Percentiles rank a stretch among this genome's conserved stretches.
These are phyloP conservation scores for Austrolebias charrua DNA, from an alignment of 2,797 vertebrate species.

Conservation along the genomic window DNA sequence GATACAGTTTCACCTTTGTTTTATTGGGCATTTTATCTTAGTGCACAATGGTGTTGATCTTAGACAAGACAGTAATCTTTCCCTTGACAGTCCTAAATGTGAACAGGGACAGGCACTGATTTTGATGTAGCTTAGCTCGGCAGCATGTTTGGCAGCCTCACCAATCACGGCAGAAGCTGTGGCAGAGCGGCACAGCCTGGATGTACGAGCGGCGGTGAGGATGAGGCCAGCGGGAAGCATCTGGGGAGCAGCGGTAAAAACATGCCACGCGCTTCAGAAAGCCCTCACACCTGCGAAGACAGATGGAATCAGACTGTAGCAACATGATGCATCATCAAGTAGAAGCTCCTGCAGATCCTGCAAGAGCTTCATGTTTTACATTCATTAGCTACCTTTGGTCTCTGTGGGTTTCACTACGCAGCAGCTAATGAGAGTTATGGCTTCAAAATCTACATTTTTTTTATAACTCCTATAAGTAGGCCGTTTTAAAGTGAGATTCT, in stretches of 20 bases:
- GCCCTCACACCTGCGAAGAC: conserved; percentile 77
- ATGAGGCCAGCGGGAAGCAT: conserved; percentile 79
- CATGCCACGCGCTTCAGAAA: conserved; percentile 80
- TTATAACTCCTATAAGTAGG: too few relatives aligned
- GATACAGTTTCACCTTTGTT: neutral
- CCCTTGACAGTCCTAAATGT: conserved; percentile 10
- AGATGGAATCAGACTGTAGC: neutral
- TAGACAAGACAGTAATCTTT: conserved; percentile 8
- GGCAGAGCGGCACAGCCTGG: conserved; percentile 83
- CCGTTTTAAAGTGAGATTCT: too few relatives aligned
- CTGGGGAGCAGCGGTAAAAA: conserved; percentile 84
- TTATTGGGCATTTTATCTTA: conserved; percentile 20
- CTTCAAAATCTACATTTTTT: too few relatives aligned
- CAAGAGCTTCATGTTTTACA: too few relatives aligned
- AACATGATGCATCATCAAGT: neutral
- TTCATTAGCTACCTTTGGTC: too few relatives aligned
- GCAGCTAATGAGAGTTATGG: too few relatives aligned
- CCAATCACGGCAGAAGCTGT: conserved; percentile 86
- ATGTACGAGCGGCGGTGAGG: conserved; percentile 69
- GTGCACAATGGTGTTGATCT: conserved; percentile 3
- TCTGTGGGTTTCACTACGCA: too few relatives aligned
- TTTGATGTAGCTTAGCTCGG: conserved; percentile 22
- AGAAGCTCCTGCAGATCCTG: neutral
- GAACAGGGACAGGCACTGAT: conserved; percentile 13
- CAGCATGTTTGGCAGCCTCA: conserved; percentile 56